Evolutionary conservation across 2,797 vertebrate genomes (phyloP), one percentile per base, ranked within the genome.

Genomic region (Octomys mimax): DNA sequence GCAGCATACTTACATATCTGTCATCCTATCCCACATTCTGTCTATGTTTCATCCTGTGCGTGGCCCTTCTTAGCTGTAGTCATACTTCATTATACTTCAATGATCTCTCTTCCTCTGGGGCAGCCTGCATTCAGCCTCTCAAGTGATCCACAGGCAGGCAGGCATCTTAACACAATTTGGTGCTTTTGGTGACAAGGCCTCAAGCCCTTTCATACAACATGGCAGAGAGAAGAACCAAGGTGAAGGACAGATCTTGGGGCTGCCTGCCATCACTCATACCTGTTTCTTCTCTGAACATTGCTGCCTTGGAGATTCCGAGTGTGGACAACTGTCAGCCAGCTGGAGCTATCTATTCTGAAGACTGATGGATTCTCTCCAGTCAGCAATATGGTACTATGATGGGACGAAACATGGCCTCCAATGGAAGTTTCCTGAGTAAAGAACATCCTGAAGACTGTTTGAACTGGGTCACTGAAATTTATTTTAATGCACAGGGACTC

Each of bases 401-500:
- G 68, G 96, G 91, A 26, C 94, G 91, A 95, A 73, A 71, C 85
- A 39, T 49, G 87, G 66, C 81, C 92, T 94, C 73, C 78, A 96
- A 82, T 24, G 62, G 82, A 96, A 33, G 90, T 89, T 83, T 96
- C 88, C 95, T 0, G 0, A 94, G 64, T 80, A 98, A 95, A 82
- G 93, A 94, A 94, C 91, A 54, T 93, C 22, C 36, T 68, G n/a
- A 93, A 91, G 59, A 93, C 87, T 95, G 92, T 97, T 97, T 96
- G 81, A 92, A 92, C 90, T 97, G 39, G 71, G 33, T 91, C 91
- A 57, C 81, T 96, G 91, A 92, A 95, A 93, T 14, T 24, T 7
- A 87, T 91, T 84, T 92, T 89, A 92, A 97, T 9, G 0, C 57
- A 26, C 95, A 16, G 88, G 98, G 96, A 98, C 91, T 98, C 96